Conservation (phyloP, 1,140 invertebrate genomes). For the Drosophila nikananu region DNA sequence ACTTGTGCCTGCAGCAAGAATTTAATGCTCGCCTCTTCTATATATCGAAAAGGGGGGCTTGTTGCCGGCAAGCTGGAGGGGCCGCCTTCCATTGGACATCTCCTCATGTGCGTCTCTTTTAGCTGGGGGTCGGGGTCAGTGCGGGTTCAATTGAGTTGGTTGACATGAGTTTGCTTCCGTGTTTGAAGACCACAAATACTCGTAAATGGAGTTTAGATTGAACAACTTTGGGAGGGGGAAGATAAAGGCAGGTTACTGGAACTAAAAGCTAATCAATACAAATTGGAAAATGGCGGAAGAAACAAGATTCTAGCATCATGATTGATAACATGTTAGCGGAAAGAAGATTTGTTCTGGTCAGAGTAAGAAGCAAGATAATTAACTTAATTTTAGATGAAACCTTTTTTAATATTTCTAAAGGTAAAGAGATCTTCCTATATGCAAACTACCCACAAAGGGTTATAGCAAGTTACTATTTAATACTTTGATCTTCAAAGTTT, state of each 20-base stretch:
- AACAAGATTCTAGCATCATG: not conserved
- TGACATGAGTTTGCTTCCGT: constrained; percentile 59
- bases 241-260: not conserved
- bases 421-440: not conserved
- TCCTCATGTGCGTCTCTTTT: constrained; percentile 29
- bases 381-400: not conserved
- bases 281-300: constrained; percentile 1
- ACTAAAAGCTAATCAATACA: constrained; percentile 26
- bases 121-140: constrained; percentile 53
- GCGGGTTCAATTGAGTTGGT: constrained; percentile 60
- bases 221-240: not conserved
- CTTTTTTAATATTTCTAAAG: not conserved
- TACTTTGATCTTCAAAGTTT: not conserved
- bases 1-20: constrained; percentile 43
- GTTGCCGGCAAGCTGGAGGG: constrained; percentile 14
- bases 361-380: not conserved
- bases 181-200: constrained; percentile 53
- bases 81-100: constrained; percentile 30
- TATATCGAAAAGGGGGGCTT: constrained; percentile 6
- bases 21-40: constrained; percentile 32
- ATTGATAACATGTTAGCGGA: not conserved
- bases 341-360: not conserved
- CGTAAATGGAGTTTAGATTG: constrained; percentile 16
- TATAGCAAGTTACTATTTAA: not conserved
- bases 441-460: not conserved